Base-by-base conservation (phyloP, 1,140 invertebrate species). In the Sogatella furcifera region DNA sequence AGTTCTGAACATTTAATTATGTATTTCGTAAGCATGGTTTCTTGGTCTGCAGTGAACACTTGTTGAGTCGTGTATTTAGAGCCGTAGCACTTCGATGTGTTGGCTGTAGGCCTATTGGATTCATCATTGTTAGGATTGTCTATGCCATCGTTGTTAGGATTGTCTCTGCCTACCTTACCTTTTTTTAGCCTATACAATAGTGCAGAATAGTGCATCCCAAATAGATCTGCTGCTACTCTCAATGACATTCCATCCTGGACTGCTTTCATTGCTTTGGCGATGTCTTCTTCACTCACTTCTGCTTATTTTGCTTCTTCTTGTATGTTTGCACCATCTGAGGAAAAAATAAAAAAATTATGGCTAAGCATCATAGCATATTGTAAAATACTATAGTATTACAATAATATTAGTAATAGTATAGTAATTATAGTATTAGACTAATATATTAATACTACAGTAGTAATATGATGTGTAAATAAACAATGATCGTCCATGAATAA, bases 21-120 rank as follows among this genome's bases (percentile, higher is more conserved):
- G 64, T 69, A 66, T 13, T 55, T 14, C 15, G 58, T 44, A 19
- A 70, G 42, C 17, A 61, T 57, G 42, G 19, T 54, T 65, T 69
- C 66, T 60, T 66, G 55, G 21, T 57, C 55, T 57, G 41, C 55
- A 43, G 55, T 57, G 55, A 42, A 57, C 14, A 57, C 60, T 43
- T 44, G 55, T 43, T n/a, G 31, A 22, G 15, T 43, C 21, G 38
- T 57, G 38, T 57, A 57, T 43, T 57, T 57, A n/a, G 55, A 42
- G 21, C 55, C 44, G 15, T 10, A 57, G 55, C 38, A 43, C 15
- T 57, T 57, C 24, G 41, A 57, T 57, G 55, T 21, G 14, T n/a
- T 46, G 19, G n/a, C 44, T 46, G 44, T n/a, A 31, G 31, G 31
- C 31, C 31, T 46, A 46, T 46, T 46, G 44, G 44, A 19, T 46